Evolutionary conservation across 1,140 invertebrate genomes (phyloP).

Genomic region (Adoxophyes honmai): DNA sequence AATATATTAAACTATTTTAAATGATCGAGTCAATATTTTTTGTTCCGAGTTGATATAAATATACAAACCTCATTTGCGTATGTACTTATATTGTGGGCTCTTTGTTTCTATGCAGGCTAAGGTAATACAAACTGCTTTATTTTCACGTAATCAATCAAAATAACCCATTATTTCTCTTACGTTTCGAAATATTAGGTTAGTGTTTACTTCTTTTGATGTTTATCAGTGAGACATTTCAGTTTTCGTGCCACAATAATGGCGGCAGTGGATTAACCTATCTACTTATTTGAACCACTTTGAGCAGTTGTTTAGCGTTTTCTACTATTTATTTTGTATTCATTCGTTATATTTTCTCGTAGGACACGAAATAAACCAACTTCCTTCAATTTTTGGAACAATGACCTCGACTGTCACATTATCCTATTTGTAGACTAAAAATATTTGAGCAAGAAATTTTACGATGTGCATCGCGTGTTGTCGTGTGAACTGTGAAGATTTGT

Average conservation of each 20-base stretch:
- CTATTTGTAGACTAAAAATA: slow-evolving; percentile 69
- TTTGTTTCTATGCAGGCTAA: slow-evolving; percentile 57
- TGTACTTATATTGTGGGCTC: slow-evolving; percentile 56
- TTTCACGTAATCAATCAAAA: slow-evolving; percentile 22
- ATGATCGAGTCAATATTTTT: slow-evolving; percentile 33
- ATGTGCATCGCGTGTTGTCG: slow-evolving; percentile 38
- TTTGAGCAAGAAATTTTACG: slow-evolving; percentile 62
- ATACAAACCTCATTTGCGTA: slow-evolving; percentile 63
- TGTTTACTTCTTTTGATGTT: slow-evolving; percentile 76
- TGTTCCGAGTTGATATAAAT: slow-evolving; percentile 42
- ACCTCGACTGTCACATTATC: slow-evolving; percentile 61
- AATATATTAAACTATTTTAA: too few relatives aligned
- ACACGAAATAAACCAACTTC: slow-evolving; percentile 61
- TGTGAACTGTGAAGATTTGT: slow-evolving; percentile 54
- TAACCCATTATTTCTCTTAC: slow-evolving; percentile 21
- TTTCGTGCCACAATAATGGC: slow-evolving; percentile 75
- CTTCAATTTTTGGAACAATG: slow-evolving; percentile 66
- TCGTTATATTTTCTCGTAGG: slow-evolving; percentile 64
- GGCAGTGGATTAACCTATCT: slow-evolving; percentile 74
- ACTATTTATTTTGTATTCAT: slow-evolving; percentile 50
- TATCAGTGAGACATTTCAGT: slow-evolving; percentile 64
- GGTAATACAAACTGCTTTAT: slow-evolving; percentile 11
- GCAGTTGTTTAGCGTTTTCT: slow-evolving; percentile 26
- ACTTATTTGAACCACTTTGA: slow-evolving; percentile 51
- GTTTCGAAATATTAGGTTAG: slow-evolving; percentile 50